These are phyloP conservation scores for Azorinus chamasolen DNA, from an alignment of 2,888 invertebrate genomes.

Conservation along the genomic window DNA sequence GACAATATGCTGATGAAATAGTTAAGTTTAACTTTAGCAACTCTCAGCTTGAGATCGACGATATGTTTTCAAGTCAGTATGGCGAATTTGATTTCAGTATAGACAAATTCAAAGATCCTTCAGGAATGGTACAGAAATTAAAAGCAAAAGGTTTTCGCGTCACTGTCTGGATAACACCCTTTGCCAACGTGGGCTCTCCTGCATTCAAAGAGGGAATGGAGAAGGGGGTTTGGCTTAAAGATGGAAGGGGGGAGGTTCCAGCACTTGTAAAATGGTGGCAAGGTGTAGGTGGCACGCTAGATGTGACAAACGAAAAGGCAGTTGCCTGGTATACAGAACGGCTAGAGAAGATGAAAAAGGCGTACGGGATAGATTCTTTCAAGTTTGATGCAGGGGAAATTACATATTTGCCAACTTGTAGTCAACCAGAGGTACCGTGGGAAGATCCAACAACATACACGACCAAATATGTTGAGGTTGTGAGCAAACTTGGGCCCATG, in stretches of 20 bases:
- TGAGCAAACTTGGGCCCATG: conserved; percentile 86
- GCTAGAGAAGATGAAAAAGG: conserved; percentile 89
- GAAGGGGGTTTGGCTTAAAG: conserved; percentile 87
- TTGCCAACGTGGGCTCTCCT: conserved; percentile 91
- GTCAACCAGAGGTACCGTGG: conserved; percentile 56
- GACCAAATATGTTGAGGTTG: conserved; percentile 73
- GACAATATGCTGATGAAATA: conserved; percentile 79
- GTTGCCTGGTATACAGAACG: conserved; percentile 92
- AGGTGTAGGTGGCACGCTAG: conserved; percentile 91
- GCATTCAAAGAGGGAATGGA: conserved; percentile 94
- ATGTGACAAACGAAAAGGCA: conserved; percentile 94
- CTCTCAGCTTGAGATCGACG: conserved; percentile 91
- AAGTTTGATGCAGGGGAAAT: conserved; percentile 92
- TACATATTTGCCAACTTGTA: conserved; percentile 72
- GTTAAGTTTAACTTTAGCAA: conserved; percentile 69
- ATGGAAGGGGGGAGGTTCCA: conserved; percentile 60
- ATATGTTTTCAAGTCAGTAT: conserved; percentile 95
- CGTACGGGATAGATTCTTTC: conserved; percentile 93
- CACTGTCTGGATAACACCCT: conserved; percentile 90
- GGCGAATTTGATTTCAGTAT: conserved; percentile 92
- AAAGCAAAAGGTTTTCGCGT: conserved; percentile 90
- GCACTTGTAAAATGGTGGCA: conserved; percentile 92
- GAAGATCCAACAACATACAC: conserved; percentile 72
- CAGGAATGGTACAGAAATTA: conserved; percentile 89
- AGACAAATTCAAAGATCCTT: conserved; percentile 91